These are phyloP conservation scores for Alectoris magna DNA, from an alignment of 2,797 vertebrate genomes.

Conservation along the genomic window DNA sequence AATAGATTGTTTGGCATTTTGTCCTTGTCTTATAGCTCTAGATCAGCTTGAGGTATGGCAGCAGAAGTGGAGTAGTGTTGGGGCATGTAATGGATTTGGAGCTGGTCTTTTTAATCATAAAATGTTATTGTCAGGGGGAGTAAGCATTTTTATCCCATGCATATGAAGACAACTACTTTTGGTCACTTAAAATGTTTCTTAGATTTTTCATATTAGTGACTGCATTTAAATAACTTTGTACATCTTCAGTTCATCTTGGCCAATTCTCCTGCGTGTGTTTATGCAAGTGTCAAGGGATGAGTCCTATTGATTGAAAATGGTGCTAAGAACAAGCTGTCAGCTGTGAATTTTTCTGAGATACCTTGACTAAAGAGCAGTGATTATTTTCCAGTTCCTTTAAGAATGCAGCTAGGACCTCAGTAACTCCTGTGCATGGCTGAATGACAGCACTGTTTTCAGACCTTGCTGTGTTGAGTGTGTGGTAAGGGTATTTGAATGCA, in stretches of 20 bases:
- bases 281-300: neutral
- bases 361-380: neutral
- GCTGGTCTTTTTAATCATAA: neutral
- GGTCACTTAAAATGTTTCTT: neutral
- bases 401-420: neutral
- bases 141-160: neutral
- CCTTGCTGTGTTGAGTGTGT: rapidly evolving
- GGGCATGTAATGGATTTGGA: neutral
- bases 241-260: neutral
- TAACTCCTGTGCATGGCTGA: neutral
- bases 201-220: neutral
- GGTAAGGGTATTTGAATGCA: neutral
- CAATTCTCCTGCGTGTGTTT: neutral
- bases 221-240: neutral
- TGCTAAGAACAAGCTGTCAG: neutral
- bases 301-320: neutral
- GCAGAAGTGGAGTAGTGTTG: neutral
- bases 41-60: neutral
- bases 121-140: neutral
- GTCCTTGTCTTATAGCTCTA: neutral
- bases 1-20: neutral
- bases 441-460: neutral
- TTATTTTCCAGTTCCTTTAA: neutral
- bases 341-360: neutral
- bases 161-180: neutral